These are phyloP conservation scores for Sarcophaga rosellei DNA, from an alignment of 2,888 invertebrate species.

Conservation along the genomic window DNA sequence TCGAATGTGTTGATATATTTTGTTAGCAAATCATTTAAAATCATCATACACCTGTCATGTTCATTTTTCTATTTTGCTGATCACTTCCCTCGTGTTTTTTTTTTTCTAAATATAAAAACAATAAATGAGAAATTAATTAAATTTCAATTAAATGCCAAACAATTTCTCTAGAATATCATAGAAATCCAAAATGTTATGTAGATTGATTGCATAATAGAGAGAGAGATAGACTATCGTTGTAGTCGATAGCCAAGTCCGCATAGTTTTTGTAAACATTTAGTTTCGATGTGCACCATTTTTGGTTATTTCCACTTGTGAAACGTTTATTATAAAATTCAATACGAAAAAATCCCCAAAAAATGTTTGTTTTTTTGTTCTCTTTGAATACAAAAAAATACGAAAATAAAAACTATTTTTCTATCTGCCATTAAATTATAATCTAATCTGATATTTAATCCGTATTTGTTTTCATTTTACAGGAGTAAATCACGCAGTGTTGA, in stretches of 20 bases:
- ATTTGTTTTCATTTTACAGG: conserved; percentile 83
- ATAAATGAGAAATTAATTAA: conserved; percentile 52
- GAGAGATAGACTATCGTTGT: neutral
- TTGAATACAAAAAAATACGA: too few species aligned
- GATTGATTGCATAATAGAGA: neutral
- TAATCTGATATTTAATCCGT: conserved; percentile 47
- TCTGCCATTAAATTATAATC: conserved; percentile 23
- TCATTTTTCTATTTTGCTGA: conserved; percentile 18
- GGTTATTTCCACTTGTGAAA: conserved; percentile 66
- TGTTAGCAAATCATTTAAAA: conserved; percentile 46
- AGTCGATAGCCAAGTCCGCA: conserved; percentile 16
- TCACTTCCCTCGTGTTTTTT: conserved; percentile 5
- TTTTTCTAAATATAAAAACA: conserved; percentile 12
- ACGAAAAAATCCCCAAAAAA: conserved; percentile 3
- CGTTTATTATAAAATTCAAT: neutral
- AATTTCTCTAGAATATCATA: conserved; percentile 24
- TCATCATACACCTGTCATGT: conserved; percentile 51
- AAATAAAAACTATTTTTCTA: too few species aligned
- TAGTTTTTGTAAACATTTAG: conserved; percentile 13
- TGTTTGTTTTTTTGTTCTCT: too few species aligned
- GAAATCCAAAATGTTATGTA: neutral
- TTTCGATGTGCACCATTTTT: conserved; percentile 40
- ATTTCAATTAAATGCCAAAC: conserved; percentile 57
- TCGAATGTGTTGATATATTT: conserved; percentile 31
- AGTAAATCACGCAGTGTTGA: conserved; percentile 95